These are phyloP conservation scores for Odontomachus brunneus DNA, from an alignment of 1,140 invertebrate genomes.

Conservation along the genomic window DNA sequence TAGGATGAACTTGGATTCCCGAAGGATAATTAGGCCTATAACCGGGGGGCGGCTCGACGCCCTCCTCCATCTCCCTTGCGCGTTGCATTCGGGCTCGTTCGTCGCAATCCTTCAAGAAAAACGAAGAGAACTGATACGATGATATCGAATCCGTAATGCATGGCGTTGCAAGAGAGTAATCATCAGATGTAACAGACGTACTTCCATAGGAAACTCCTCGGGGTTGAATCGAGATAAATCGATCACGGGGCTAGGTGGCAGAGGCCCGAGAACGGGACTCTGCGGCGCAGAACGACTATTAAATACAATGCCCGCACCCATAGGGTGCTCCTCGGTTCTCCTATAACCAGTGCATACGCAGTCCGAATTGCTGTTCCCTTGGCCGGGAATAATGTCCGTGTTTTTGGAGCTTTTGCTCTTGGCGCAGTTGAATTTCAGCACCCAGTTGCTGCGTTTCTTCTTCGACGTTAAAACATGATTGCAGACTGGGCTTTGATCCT, in stretches of 20 bases:
- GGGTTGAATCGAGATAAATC: slow-evolving; percentile 87
- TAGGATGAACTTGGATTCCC: slow-evolving; percentile 86
- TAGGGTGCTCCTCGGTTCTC: slow-evolving; percentile 86
- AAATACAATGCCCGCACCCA: slow-evolving; percentile 85
- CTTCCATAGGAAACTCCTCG: slow-evolving; percentile 87
- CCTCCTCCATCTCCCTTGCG: slow-evolving; percentile 91
- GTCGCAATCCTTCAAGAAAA: slow-evolving; percentile 88
- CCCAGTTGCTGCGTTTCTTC: slow-evolving; percentile 88
- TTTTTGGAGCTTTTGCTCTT: slow-evolving; percentile 86
- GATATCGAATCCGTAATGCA: no score
- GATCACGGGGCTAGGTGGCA: slow-evolving; percentile 85
- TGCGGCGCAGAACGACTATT: slow-evolving; percentile 82
- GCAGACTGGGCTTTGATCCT: slow-evolving; percentile 82
- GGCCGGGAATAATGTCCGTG: slow-evolving; percentile 82
- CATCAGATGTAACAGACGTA: slow-evolving; percentile 53
- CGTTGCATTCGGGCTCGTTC: slow-evolving; percentile 89
- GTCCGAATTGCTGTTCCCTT: slow-evolving; percentile 84
- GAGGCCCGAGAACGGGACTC: slow-evolving; percentile 79
- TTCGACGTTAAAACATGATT: slow-evolving; percentile 83
- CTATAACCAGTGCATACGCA: slow-evolving; percentile 88
- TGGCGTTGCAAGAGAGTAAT: neutral
- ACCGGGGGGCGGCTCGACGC: slow-evolving; percentile 89
- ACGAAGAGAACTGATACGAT: neutral
- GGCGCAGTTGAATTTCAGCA: slow-evolving; percentile 87
- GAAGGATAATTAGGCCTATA: slow-evolving; percentile 84